Base-by-base conservation (phyloP, 2,888 invertebrate genomes). In the Tenthredo mesomela region DNA sequence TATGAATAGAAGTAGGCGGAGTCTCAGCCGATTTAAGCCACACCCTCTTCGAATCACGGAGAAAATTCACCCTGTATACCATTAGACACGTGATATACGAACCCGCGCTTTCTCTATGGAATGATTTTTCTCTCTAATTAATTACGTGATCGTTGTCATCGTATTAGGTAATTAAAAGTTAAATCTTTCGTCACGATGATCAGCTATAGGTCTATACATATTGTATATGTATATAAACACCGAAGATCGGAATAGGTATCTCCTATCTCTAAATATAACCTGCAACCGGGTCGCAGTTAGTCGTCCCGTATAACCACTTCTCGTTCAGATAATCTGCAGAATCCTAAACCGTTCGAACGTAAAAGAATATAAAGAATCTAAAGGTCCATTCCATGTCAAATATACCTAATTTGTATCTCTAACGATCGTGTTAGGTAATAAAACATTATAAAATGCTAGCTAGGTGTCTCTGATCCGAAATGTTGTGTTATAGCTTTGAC, bases 241-340 rank as follows among this genome's bases (percentile, higher is more conserved):
- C 25, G 29, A 21, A 40, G 25, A 75, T 75, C 47, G 33, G 47
- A 47, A 70, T 37, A 15, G 70, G 33, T n/a, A 70, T 25, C 33
- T 21, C 18, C 40, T 25, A 75, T 75, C 75, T 75, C 75, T 75
- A 40, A 75, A 75, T 47, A 47, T 75, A 75, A 75, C 47, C 47
- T 47, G 29, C 47, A 75, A 47, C 75, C 75, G 47, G 75, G 75
- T 75, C 75, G 25, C 75, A 47, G 75, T 75, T 47, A 47, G 40
- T 25, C n/a, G 75, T 37, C 61, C 61, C 29, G 18, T 67, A 25
- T 29, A n/a, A 70, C 70, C n/a, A n/a, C n/a, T n/a, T 70, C 70
- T 70, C 33, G 70, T 37, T 70, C 70, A 37, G 70, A 18, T 2
- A 33, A 70, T 70, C 18, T n/a, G 70, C 70, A 70, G 15, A 70